Evolutionary conservation across 2,888 invertebrate genomes (phyloP).

Genomic region (Trachelus iudaicus): DNA sequence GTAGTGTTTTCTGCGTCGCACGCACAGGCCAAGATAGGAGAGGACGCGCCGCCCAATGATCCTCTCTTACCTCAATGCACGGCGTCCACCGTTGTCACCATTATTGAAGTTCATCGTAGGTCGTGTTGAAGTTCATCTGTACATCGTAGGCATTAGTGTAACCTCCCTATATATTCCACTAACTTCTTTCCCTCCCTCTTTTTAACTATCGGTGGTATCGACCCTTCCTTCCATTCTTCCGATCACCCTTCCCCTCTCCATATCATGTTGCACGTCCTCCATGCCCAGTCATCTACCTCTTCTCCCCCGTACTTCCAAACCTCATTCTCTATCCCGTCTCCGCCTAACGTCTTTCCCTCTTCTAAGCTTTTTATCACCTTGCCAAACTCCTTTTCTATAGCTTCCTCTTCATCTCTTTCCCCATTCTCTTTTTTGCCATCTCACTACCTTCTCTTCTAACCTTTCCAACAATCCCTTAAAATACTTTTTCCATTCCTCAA

Average conservation of each 20-base stretch:
- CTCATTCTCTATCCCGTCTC: not conserved
- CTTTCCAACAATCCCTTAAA: constrained; percentile 3
- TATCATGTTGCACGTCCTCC: not conserved
- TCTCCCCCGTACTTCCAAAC: not conserved
- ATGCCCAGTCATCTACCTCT: not conserved
- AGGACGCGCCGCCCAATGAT: too few relatives aligned
- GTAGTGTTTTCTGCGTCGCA: too few relatives aligned
- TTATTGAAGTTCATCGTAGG: too few relatives aligned
- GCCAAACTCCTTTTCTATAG: not conserved
- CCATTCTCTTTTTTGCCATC: not conserved
- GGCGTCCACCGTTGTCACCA: too few relatives aligned
- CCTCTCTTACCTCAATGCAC: too few relatives aligned
- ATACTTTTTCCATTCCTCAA: constrained; percentile 9
- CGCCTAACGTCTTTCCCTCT: not conserved
- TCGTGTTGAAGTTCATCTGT: too few relatives aligned
- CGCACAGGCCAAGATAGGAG: too few relatives aligned
- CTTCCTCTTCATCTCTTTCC: not conserved
- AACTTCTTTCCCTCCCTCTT: constrained; percentile 7
- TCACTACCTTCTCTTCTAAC: not conserved
- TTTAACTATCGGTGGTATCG: constrained; percentile 7
- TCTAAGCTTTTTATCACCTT: not conserved
- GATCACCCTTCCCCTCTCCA: not conserved
- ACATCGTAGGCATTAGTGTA: constrained; percentile 7
- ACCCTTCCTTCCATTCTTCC: constrained; percentile 4
- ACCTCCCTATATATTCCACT: constrained; percentile 14